These are phyloP conservation scores for Limnephilus lunatus DNA, from an alignment of 2,888 invertebrate species.

Conservation along the genomic window DNA sequence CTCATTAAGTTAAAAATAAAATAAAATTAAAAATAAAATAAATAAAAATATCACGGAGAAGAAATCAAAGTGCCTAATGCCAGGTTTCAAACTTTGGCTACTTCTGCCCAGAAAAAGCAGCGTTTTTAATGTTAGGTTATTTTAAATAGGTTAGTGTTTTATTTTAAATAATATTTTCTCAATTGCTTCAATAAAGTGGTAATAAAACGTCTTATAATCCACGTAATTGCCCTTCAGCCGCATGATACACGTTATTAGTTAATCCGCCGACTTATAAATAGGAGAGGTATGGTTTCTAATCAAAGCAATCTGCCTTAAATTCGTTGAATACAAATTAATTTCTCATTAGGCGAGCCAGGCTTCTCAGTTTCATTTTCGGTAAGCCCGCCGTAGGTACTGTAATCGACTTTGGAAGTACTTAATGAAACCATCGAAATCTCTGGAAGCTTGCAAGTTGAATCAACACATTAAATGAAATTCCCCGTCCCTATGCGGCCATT, in stretches of 20 bases:
- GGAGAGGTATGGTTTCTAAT: background rate
- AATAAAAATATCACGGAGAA: too few relatives aligned
- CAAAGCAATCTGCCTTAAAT: slow-evolving; percentile 6
- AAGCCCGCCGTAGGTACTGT: slow-evolving; percentile 40
- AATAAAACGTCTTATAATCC: background rate
- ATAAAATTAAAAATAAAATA: too few relatives aligned
- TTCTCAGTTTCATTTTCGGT: slow-evolving; percentile 34
- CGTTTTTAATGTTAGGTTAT: too few relatives aligned
- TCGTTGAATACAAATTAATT: slow-evolving; percentile 29
- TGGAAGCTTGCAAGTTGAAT: slow-evolving; percentile 52
- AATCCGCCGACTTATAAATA: background rate
- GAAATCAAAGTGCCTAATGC: too few relatives aligned
- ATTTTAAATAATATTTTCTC: background rate
- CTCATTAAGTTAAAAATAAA: too few relatives aligned
- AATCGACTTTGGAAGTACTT: slow-evolving; percentile 59
- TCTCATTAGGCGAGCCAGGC: slow-evolving; percentile 21
- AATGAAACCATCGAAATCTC: slow-evolving; percentile 56
- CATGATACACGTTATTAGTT: background rate
- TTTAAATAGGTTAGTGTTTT: too few relatives aligned
- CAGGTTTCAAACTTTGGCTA: too few relatives aligned
- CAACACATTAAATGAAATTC: slow-evolving; percentile 56
- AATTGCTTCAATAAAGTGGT: background rate
- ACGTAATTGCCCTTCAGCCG: background rate
- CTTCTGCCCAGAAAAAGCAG: too few relatives aligned
- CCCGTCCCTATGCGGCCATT: slow-evolving; percentile 31